Conservation (phyloP, 1,140 invertebrate genomes). For the Aphelinus certus region DNA sequence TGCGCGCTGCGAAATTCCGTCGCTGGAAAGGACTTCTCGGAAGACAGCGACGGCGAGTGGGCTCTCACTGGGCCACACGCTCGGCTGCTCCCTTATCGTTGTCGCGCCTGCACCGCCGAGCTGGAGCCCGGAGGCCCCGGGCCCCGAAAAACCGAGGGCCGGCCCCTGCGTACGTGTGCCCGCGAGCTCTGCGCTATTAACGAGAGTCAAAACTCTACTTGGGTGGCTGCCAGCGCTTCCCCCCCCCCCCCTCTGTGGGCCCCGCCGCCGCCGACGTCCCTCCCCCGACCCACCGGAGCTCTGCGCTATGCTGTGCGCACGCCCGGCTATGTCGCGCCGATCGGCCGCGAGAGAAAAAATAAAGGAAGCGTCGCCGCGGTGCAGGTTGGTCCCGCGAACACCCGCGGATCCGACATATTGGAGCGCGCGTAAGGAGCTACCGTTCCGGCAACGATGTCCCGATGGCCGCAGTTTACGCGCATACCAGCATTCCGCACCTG, state of each 20-base stretch:
- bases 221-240: slow-evolving; percentile 50
- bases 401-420: slow-evolving; percentile 43
- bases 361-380: no score
- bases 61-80: background rate
- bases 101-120: background rate
- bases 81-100: slow-evolving; percentile 10
- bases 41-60: background rate
- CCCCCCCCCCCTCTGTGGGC: slow-evolving; percentile 13
- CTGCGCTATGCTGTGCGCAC: no score
- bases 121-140: slow-evolving; percentile 8
- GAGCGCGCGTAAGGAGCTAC: slow-evolving; percentile 11
- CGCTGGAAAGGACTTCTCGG: slow-evolving; percentile 32
- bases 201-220: slow-evolving; percentile 56
- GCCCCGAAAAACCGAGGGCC: slow-evolving; percentile 32
- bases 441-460: background rate
- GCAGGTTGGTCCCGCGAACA: slow-evolving; percentile 31
- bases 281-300: background rate
- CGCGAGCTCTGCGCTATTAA: slow-evolving; percentile 47
- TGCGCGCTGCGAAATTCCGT: slow-evolving; percentile 34
- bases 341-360: no score
- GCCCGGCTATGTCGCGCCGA: no score
- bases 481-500: background rate
- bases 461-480: background rate
- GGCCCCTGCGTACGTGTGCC: background rate
- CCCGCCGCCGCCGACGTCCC: slow-evolving; percentile 20